Evolutionary conservation across 2,113 vertebrate species (phyloP).

Genomic region (Okapia johnstoni): DNA sequence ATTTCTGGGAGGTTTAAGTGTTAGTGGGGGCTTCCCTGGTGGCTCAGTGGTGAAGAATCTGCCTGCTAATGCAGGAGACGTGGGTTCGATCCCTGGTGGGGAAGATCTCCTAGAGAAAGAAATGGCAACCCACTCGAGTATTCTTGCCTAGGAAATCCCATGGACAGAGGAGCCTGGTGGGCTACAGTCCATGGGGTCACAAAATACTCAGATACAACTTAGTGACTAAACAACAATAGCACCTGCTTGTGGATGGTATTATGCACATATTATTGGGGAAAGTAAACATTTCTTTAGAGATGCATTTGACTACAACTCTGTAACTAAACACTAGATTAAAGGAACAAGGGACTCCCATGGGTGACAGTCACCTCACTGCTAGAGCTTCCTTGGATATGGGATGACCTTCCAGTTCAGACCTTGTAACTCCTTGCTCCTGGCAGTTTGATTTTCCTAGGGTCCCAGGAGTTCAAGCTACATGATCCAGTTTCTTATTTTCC

Average conservation of each 20-base stretch:
- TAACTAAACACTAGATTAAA: not conserved
- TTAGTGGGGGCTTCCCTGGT: not conserved
- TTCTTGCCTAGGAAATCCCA: not conserved
- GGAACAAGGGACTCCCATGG: not conserved
- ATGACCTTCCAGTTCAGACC: not conserved
- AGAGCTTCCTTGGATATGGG: not conserved
- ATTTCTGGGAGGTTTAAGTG: not conserved
- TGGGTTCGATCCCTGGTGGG: not conserved
- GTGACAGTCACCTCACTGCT: not conserved
- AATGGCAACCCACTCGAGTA: not conserved
- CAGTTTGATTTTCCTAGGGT: not conserved
- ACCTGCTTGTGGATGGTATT: not conserved
- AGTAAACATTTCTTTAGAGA: conserved; percentile 13
- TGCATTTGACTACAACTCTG: not conserved
- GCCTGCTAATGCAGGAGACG: not conserved
- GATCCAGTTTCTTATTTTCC: not conserved
- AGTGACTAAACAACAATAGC: not conserved
- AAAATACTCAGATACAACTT: not conserved
- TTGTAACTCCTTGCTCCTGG: not conserved
- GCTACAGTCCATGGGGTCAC: not conserved
- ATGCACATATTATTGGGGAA: not conserved
- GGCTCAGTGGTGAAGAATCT: not conserved
- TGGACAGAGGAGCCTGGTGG: not conserved
- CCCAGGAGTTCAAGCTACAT: not conserved
- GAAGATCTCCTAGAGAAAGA: not conserved